Percentiles rank a stretch among this genome's conserved stretches.
phyloP scores from a whole-genome alignment of 2,113 vertebrate species.

The Microcebus jonahi region DNA sequence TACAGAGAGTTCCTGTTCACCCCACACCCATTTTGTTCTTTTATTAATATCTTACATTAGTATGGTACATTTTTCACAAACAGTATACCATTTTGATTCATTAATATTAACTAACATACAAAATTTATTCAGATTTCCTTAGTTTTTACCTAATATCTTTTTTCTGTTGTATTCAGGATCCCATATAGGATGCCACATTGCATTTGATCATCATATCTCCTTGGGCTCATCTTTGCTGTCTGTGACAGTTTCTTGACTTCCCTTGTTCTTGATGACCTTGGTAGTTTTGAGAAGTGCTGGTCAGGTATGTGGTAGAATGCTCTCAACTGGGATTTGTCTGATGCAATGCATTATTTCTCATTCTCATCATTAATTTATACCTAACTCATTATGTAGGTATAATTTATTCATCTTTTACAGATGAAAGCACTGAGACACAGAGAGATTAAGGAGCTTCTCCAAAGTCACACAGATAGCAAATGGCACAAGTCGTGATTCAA shows the following conservation, averaged over 20 bases:
- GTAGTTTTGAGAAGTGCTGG: background rate
- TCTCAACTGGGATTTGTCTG: background rate
- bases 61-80: background rate
- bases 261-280: background rate
- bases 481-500: background rate
- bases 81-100: background rate
- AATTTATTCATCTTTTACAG: background rate
- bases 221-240: background rate
- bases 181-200: background rate
- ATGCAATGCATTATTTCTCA: background rate
- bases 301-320: background rate
- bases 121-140: background rate
- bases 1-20: background rate
- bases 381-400: background rate
- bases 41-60: background rate
- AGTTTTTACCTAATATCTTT: background rate
- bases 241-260: background rate
- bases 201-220: background rate
- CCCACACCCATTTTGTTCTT: background rate
- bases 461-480: background rate
- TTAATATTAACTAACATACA: background rate
- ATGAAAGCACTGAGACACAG: background rate
- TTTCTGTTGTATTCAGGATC: background rate
- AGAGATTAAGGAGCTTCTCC: background rate
- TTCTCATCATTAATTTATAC: background rate